Conservation (phyloP, 2,113 vertebrate genomes). For the Mobula hypostoma region DNA sequence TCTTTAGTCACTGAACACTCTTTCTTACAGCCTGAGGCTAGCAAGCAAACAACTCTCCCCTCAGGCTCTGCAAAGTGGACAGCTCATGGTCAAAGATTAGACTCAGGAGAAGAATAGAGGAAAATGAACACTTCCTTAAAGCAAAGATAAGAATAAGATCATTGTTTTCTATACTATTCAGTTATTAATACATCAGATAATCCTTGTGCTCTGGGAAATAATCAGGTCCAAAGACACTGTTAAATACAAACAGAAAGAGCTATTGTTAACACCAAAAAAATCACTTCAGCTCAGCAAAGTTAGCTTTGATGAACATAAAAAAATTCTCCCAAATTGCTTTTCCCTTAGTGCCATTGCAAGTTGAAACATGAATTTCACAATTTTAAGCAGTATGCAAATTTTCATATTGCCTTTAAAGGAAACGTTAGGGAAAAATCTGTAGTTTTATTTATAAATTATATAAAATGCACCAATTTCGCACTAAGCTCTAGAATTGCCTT, state of each 20-base stretch:
- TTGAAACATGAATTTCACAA: not conserved
- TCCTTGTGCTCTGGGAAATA: not conserved
- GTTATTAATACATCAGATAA: not conserved
- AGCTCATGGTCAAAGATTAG: not conserved
- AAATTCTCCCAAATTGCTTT: not conserved
- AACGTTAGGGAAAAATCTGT: too few relatives aligned
- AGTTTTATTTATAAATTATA: too few relatives aligned
- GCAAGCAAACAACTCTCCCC: not conserved
- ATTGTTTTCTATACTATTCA: not conserved
- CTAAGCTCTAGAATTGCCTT: too few relatives aligned
- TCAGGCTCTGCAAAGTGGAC: not conserved
- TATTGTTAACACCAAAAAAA: not conserved
- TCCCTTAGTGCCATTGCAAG: not conserved
- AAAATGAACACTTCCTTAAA: not conserved
- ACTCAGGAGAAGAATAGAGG: not conserved
- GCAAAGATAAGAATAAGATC: not conserved
- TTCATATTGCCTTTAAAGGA: not conserved
- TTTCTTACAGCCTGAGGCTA: not conserved
- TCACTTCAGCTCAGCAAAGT: not conserved
- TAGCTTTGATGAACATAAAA: not conserved
- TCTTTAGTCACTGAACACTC: not conserved
- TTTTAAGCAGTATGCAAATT: not conserved
- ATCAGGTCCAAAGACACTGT: not conserved
- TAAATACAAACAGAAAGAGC: not conserved
- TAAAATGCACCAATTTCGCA: too few relatives aligned